A percentile compares a stretch with the other conserved stretches of the same genome.
These are phyloP conservation scores for Rhopalosiphum nymphaeae DNA, from an alignment of 2,888 invertebrate genomes.

Conservation along the genomic window DNA sequence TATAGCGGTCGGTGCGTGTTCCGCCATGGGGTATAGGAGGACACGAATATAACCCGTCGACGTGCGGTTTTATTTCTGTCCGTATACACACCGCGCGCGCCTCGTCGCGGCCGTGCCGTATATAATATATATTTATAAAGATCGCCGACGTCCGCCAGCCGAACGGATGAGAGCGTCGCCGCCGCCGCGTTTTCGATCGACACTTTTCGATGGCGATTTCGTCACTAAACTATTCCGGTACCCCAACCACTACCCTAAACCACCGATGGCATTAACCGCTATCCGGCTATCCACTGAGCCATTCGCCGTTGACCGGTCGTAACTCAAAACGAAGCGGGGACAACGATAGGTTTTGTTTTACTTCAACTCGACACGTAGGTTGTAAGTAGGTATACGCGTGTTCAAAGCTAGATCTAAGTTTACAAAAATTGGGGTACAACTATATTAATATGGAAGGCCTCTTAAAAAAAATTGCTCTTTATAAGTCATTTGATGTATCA, in stretches of 20 bases:
- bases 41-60: conserved; percentile 58
- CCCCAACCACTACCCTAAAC: background rate
- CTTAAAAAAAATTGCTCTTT: too few relatives aligned
- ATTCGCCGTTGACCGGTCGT: background rate
- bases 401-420: too few relatives aligned
- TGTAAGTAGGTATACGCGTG: too few relatives aligned
- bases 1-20: background rate
- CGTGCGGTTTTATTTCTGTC: conserved; percentile 63
- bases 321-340: background rate
- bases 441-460: too few relatives aligned
- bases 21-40: conserved; percentile 58
- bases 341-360: background rate
- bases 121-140: conserved; percentile 30
- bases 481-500: too few relatives aligned
- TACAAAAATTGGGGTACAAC: too few relatives aligned
- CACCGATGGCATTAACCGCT: background rate
- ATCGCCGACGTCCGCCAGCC: conserved; percentile 18
- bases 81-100: conserved; percentile 20
- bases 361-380: background rate
- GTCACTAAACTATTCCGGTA: background rate
- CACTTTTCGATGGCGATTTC: background rate
- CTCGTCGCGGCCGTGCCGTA: background rate
- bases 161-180: background rate
- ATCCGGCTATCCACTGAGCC: background rate
- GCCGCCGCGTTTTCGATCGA: background rate